phyloP scores from a whole-genome alignment of 2,888 invertebrate species.

The Hofmannophila pseudospretella region DNA sequence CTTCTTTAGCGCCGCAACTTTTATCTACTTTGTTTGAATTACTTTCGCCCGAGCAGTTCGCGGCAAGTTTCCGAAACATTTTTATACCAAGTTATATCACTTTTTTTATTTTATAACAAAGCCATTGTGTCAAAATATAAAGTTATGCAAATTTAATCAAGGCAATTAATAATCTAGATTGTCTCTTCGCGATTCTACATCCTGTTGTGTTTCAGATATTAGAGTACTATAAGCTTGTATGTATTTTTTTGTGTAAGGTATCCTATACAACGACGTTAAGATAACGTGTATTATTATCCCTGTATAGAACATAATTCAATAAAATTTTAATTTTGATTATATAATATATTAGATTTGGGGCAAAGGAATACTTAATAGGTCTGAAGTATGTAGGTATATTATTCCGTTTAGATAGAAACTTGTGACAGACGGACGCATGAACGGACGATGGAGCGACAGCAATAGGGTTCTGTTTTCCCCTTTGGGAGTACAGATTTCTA shows the following conservation, averaged over 20 bases:
- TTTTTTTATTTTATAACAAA: slow-evolving; percentile 34
- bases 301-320: too few species aligned
- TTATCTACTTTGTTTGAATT: slow-evolving; percentile 76
- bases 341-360: too few species aligned
- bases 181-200: not conserved
- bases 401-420: too few species aligned
- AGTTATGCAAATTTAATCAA: slow-evolving; percentile 5
- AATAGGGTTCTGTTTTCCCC: too few species aligned
- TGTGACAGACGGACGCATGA: too few species aligned
- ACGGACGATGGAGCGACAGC: too few species aligned
- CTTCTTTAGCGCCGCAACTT: slow-evolving; percentile 71
- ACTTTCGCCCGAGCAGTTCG: slow-evolving; percentile 62
- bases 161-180: slow-evolving; percentile 4
- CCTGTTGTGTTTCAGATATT: not conserved
- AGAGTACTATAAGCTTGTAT: not conserved
- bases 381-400: too few species aligned
- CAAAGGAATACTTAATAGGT: too few species aligned
- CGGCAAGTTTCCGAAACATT: slow-evolving; percentile 50
- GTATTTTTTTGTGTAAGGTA: not conserved
- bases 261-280: too few species aligned
- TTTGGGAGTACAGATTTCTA: too few species aligned
- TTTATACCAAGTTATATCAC: slow-evolving; percentile 43
- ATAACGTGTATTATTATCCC: too few species aligned
- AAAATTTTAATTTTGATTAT: too few species aligned
- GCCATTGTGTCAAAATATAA: slow-evolving; percentile 27